Evolutionary conservation across 2,113 vertebrate species (phyloP), one percentile per base, ranked within the genome.

Genomic region (Beaufortia kweichowensis): DNA sequence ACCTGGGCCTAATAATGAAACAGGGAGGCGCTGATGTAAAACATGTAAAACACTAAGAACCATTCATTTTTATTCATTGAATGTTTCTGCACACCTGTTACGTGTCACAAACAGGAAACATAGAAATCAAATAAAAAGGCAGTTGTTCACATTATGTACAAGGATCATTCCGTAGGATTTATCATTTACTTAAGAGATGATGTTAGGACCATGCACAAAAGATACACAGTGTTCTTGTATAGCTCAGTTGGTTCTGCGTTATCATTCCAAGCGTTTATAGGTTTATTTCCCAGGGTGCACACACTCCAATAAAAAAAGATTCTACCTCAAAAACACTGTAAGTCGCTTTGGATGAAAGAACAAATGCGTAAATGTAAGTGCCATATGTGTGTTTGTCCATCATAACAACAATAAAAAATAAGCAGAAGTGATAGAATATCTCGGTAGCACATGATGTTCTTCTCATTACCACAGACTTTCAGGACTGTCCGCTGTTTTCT

Each of bases 401-500:
- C 23, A 17, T 41, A 41, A 26, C 50, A 11, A 68, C 26, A 68
- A 68, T 53, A 46, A 63, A 61, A 39, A n/a, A n/a, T n/a, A n/a
- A n/a, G n/a, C n/a, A n/a, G 33, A 76, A 71, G 26, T 46, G 35
- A 39, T 29, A 3, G 21, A 39, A 43, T 53, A 81, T 59, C 46
- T 62, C 29, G 26, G 68, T 70, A 46, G 82, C 70, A 84, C 83
- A 81, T 31, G 57, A 66, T 43, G 60, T 80, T 79, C 78, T 69
- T 69, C 64, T 31, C 62, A 73, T 66, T 66, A 29, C 12, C 10
- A 64, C 6, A 29, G 61, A 74, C 62, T 72, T 53, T 41, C 79
- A 82, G 64, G 78, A 70, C 79, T 83, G 77, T 83, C 81, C 69
- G 78, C 87, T 92, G 88, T 84, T 91, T 90, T 87, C 59, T 77